Evolutionary conservation across 2,888 invertebrate genomes (phyloP), one percentile per base, ranked within the genome.

Genomic region (Melinaea marsaeus): DNA sequence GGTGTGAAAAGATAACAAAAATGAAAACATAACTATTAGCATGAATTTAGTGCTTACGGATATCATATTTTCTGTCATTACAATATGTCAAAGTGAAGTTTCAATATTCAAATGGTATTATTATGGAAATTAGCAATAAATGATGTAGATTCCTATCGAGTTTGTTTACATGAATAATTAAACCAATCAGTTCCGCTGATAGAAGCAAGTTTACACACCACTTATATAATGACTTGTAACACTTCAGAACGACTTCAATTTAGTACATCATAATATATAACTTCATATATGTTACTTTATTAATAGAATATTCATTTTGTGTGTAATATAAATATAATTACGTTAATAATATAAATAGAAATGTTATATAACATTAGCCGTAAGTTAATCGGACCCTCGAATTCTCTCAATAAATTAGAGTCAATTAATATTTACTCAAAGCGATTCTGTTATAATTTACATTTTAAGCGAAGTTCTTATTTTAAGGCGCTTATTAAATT

Each of bases 91-190:
- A 22, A 22, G 22, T 9, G 11, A 42, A 42, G 42, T 42, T 42
- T 42, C 42, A 42, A 48, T 48, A 48, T 13, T 48, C 22, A 13
- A 6, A 13, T 51, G 7, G 48, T 22, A 51, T 51, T 11, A 22
- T 13, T 51, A 22, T 51, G 5, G 13, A 51, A 51, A 51, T 13
- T 7, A 3, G 22, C 13, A 51, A 51, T 51, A 51, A 22, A 51
- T 22, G 7, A 51, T 22, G 13, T 51, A 13, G 48, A 32, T 32
- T 3, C 22, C 13, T 51, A 51, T 22, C 7, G 5, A 22, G 22
- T 51, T 22, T 51, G 48, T 13, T 51, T 51, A 51, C 48, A 51
- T 51, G 48, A 13, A 51, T 51, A 51, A 51, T 51, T 22, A 22
- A 13, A 51, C 48, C 13, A 51, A 51, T 51, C 48, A 51, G 48